Evolutionary conservation across 2,888 invertebrate genomes (phyloP), one percentile per base, ranked within the genome.

Genomic region (Cheilosia soror): DNA sequence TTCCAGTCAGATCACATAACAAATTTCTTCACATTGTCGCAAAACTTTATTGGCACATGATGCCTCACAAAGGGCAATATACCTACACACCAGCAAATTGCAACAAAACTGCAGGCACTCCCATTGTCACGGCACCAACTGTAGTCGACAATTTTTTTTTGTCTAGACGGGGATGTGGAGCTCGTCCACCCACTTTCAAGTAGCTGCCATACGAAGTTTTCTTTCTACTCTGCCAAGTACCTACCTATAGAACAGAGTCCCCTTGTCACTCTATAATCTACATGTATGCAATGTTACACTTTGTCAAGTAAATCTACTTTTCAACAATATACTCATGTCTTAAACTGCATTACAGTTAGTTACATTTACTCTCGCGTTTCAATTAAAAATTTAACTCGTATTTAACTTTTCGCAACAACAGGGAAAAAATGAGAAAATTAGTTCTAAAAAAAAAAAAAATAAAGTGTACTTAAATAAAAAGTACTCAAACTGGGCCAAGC

Each of bases 311-410:
- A 60, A 44, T 11, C 29, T 42, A 3, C 0, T 15, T 1, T 15
- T 42, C 42, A n/a, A 42, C 3, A 20, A 20, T 20, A 20, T 20
- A 1, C 20, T 0, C 20, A 49, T 33, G 33, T 11, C n/a, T 1
- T 27, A 29, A 29, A 27, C 5, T 47, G 4, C 42, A n/a, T 7
- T 1, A n/a, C n/a, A 49, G 6, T 4, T 20, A 20, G 15, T 20
- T 20, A 20, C 20, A 60, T 15, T 20, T 5, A 40, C 15, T 31
- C 31, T 9, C 7, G 60, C 66, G 68, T 51, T 76, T 51, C 42
- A 68, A 76, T 76, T 66, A 76, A 40, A 66, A 49, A 5, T 49
- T 25, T 65, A 20, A 57, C 25, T 49, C 37, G 37, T n/a, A 76
- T 51, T 15, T 40, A 20, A 25, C 20, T 53, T 42, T 58, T 25